These are phyloP conservation scores for Lithodes maja DNA, from an alignment of 2,888 invertebrate genomes.

Conservation along the genomic window DNA sequence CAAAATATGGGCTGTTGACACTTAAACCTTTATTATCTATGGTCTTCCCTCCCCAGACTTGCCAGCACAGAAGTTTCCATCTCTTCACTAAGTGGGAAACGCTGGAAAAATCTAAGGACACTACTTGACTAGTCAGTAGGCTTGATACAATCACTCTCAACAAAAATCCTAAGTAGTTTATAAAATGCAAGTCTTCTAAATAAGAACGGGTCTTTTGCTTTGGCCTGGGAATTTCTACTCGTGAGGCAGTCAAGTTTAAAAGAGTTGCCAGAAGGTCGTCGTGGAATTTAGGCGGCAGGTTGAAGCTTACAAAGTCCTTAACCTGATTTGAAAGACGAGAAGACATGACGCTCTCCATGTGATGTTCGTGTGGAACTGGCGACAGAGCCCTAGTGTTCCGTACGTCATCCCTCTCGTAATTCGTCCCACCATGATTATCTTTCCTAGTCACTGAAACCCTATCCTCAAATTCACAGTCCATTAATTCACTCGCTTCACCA, in stretches of 20 bases:
- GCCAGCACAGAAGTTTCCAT: constrained; percentile 48
- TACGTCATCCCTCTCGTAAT: too few relatives aligned
- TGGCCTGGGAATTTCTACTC: constrained; percentile 47
- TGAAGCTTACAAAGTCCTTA: constrained; percentile 29
- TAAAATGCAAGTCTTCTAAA: constrained; percentile 55
- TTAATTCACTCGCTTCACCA: too few relatives aligned
- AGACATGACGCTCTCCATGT: constrained; percentile 21
- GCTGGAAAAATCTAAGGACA: constrained; percentile 43
- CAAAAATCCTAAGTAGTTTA: constrained; percentile 43
- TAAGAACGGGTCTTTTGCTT: constrained; percentile 47
- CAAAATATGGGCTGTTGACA: constrained; percentile 49
- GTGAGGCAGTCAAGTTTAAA: constrained; percentile 40
- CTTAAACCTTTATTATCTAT: constrained; percentile 6
- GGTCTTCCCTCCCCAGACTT: constrained; percentile 31
- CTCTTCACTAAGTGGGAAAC: constrained; percentile 54
- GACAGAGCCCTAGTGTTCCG: not conserved
- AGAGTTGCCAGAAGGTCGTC: constrained; percentile 43
- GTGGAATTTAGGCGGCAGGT: too few relatives aligned
- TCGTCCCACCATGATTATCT: too few relatives aligned
- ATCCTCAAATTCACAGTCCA: too few relatives aligned
- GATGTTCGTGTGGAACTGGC: constrained; percentile 32
- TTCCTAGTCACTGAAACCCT: too few relatives aligned
- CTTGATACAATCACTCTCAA: constrained; percentile 34
- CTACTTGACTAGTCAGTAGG: constrained; percentile 41
- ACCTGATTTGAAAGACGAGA: constrained; percentile 34